A percentile compares a stretch with the other conserved stretches of the same genome.
These are phyloP conservation scores for Pachycephala philippinensis DNA, from an alignment of 2,113 vertebrate species.

Conservation along the genomic window DNA sequence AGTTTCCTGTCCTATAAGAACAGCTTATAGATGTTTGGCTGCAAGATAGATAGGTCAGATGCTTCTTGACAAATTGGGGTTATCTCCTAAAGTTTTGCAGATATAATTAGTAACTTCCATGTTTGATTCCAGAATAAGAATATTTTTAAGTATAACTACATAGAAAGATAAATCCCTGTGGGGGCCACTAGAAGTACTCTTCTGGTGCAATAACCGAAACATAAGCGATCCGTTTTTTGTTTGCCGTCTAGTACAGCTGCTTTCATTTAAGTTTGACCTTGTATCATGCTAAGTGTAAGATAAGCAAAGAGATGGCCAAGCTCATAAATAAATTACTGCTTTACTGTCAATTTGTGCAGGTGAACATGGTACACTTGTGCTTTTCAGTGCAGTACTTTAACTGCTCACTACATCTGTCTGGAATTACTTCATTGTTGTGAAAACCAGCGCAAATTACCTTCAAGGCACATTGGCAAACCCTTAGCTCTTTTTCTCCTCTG, in stretches of 20 bases:
- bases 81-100: not conserved
- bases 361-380: not conserved
- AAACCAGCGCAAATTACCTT: not conserved
- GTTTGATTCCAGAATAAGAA: not conserved
- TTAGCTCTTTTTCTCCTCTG: not conserved
- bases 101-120: not conserved
- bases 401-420: not conserved
- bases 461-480: not conserved
- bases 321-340: not conserved
- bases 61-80: not conserved
- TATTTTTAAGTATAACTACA: not conserved
- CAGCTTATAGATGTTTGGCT: not conserved
- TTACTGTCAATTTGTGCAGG: not conserved
- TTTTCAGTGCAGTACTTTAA: not conserved
- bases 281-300: not conserved
- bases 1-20: not conserved
- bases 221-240: not conserved
- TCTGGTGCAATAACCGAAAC: not conserved
- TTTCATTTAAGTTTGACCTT: not conserved
- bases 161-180: not conserved
- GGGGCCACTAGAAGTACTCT: not conserved
- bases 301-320: not conserved
- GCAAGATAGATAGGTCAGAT: not conserved
- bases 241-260: not conserved
- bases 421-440: not conserved